Evolutionary conservation across 2,888 invertebrate species (phyloP).

Genomic region (Amphiduros pacificus): DNA sequence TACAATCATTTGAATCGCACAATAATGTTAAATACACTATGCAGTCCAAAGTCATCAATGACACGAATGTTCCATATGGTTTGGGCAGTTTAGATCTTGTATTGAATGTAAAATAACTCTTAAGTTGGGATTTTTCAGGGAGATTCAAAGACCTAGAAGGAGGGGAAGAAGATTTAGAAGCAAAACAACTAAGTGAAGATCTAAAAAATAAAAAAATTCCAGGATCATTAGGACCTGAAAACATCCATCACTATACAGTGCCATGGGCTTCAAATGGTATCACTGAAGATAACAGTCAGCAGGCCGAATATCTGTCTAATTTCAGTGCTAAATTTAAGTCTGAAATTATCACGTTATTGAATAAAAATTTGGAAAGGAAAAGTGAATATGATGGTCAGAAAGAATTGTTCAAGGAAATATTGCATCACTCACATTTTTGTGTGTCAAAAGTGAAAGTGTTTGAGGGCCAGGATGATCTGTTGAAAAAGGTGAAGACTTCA

Average conservation of each 20-base stretch:
- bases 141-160: constrained; percentile 11
- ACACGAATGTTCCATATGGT: no score
- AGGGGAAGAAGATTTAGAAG: constrained; percentile 32
- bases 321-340: neutral
- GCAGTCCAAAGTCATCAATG: no score
- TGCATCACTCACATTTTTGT: neutral
- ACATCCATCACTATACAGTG: constrained; percentile 32
- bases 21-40: no score
- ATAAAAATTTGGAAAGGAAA: neutral
- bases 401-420: neutral
- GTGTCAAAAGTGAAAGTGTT: neutral
- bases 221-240: constrained; percentile 23
- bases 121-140: neutral
- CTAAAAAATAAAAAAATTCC: constrained; percentile 34
- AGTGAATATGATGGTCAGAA: neutral
- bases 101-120: neutral
- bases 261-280: constrained; percentile 37
- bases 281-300: constrained; percentile 11
- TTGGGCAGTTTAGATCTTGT: no score
- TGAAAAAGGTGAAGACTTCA: neutral
- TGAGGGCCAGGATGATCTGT: neutral
- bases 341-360: neutral
- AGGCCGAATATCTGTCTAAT: constrained; percentile 1
- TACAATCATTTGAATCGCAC: no score
- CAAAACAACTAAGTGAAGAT: constrained; percentile 32